phyloP scores from a whole-genome alignment of 2,113 vertebrate species.

The Notothenia coriiceps region DNA sequence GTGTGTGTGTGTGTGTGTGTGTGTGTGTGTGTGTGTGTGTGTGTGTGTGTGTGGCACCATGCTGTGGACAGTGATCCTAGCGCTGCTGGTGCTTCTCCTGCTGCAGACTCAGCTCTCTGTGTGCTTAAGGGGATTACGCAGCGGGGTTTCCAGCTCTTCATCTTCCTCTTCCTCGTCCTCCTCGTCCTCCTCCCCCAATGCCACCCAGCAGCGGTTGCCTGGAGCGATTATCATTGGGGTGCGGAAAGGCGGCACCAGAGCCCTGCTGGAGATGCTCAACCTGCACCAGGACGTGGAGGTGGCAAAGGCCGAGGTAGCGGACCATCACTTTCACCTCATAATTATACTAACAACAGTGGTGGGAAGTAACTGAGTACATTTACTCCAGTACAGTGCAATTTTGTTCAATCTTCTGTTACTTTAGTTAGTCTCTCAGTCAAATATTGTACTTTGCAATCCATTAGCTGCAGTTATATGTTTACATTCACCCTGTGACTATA shows the following conservation, averaged over 20 bases:
- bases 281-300: conserved; percentile 87
- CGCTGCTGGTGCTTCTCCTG: conserved; percentile 81
- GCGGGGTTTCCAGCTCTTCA: conserved; percentile 39
- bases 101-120: conserved; percentile 84
- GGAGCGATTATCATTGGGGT: conserved; percentile 87
- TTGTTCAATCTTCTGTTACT: neutral
- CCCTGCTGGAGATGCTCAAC: conserved; percentile 87
- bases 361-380: neutral
- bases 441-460: neutral
- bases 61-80: conserved; percentile 84
- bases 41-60: conserved; percentile 70
- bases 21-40: conserved; percentile 29
- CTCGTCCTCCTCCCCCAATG: conserved; percentile 55
- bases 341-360: neutral
- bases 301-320: conserved; percentile 82
- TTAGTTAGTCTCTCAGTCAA: neutral
- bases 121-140: conserved; percentile 80
- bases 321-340: neutral
- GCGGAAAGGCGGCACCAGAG: conserved; percentile 87
- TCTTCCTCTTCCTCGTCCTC: conserved; percentile 51
- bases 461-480: neutral
- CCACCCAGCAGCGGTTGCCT: conserved; percentile 80
- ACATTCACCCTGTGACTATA: neutral
- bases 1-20: conserved; percentile 41
- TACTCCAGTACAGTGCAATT: neutral